phyloP scores from a whole-genome alignment of 2,888 invertebrate genomes.

The Dermolepida albohirtum region DNA sequence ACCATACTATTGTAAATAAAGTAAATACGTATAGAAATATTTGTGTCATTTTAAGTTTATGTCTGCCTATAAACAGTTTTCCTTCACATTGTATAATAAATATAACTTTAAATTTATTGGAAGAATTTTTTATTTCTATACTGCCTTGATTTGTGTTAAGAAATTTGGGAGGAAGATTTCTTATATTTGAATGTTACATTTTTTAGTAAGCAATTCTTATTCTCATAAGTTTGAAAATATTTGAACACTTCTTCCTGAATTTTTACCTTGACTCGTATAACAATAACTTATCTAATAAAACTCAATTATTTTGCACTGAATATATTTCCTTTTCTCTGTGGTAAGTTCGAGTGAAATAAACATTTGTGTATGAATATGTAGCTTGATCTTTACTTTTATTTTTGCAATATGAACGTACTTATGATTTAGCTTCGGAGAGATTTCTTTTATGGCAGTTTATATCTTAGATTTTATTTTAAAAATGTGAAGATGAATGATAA shows the following conservation, averaged over 20 bases:
- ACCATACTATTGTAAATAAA: constrained; percentile 45
- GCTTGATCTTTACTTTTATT: too few relatives aligned
- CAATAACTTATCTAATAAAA: neutral
- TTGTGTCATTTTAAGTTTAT: constrained; percentile 29
- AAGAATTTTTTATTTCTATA: constrained; percentile 55
- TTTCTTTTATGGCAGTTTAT: too few relatives aligned
- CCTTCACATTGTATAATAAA: constrained; percentile 43
- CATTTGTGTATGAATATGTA: too few relatives aligned
- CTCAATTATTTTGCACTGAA: too few relatives aligned
- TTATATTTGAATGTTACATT: constrained; percentile 44
- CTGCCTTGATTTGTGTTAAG: constrained; percentile 57
- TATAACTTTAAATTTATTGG: constrained; percentile 47
- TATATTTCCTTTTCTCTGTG: too few relatives aligned
- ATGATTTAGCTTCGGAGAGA: too few relatives aligned
- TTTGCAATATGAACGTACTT: too few relatives aligned
- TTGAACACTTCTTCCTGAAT: constrained; percentile 57
- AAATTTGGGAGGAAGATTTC: constrained; percentile 64
- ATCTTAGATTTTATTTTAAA: too few relatives aligned
- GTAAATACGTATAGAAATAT: constrained; percentile 44
- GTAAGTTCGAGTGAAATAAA: too few relatives aligned
- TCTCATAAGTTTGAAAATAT: neutral
- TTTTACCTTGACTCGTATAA: constrained; percentile 39
- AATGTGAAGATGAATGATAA: too few relatives aligned
- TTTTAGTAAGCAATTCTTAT: neutral
- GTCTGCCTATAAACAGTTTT: constrained; percentile 19